A percentile compares a stretch with the other conserved stretches of the same genome.
Evolutionary conservation across 2,888 invertebrate genomes (phyloP).

Genomic region (Watsonalla cultraria): DNA sequence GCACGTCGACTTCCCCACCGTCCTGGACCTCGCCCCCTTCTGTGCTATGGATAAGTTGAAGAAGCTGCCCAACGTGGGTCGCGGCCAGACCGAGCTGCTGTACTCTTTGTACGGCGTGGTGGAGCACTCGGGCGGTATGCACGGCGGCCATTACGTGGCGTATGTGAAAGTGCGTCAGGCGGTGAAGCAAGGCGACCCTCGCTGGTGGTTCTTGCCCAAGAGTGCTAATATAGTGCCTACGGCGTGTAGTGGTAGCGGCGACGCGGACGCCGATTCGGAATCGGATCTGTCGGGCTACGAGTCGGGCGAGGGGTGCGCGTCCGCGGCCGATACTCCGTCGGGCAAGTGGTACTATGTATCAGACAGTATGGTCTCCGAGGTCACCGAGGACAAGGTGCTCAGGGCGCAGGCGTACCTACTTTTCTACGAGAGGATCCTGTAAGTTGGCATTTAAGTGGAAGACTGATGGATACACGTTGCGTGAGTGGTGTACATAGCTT

Average conservation of each 20-base stretch:
- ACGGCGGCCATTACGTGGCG: constrained; percentile 92
- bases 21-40: constrained; percentile 94
- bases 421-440: constrained; percentile 96
- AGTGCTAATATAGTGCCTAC: constrained; percentile 75
- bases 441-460: constrained; percentile 71
- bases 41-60: constrained; percentile 84
- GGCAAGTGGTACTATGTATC: constrained; percentile 97
- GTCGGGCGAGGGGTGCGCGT: constrained; percentile 65
- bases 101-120: constrained; percentile 97
- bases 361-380: constrained; percentile 91
- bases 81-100: constrained; percentile 83
- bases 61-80: constrained; percentile 79
- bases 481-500: constrained; percentile 57
- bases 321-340: constrained; percentile 64
- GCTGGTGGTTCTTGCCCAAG: constrained; percentile 86
- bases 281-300: constrained; percentile 77
- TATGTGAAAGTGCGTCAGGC: constrained; percentile 92
- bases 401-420: constrained; percentile 95
- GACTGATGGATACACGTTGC: constrained; percentile 46
- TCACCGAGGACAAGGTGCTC: constrained; percentile 88
- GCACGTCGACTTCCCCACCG: constrained; percentile 91
- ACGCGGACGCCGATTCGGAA: constrained; percentile 73
- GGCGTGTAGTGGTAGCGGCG: constrained; percentile 60
- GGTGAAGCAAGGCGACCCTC: constrained; percentile 79
- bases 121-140: constrained; percentile 94